phyloP scores from a whole-genome alignment of 2,113 vertebrate species.

The Neopipo cinnamomea region DNA sequence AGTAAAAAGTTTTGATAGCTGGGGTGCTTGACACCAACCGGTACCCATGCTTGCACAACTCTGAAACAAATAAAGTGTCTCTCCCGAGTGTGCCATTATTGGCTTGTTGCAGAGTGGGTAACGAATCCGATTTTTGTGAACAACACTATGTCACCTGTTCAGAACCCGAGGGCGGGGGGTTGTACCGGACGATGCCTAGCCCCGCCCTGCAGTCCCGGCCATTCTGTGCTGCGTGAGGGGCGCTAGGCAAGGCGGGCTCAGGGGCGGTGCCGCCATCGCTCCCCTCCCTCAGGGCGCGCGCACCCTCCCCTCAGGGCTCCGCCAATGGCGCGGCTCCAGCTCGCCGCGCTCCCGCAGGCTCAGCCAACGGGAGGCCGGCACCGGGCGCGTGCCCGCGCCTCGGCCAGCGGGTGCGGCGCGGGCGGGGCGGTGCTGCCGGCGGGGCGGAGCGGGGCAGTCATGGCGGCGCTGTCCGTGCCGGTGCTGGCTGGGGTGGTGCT shows the following conservation, averaged over 20 bases:
- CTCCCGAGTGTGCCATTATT: not conserved
- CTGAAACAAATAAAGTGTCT: not conserved
- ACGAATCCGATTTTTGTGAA: not conserved
- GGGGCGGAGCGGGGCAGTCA: not conserved
- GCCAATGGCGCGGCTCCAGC: conserved; percentile 20
- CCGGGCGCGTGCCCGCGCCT: too few species aligned
- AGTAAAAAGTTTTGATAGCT: not conserved
- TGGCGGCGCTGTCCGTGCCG: conserved; percentile 11
- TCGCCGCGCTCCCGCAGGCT: not conserved
- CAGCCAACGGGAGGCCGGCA: not conserved
- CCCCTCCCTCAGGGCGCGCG: too few species aligned
- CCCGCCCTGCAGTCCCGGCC: too few species aligned
- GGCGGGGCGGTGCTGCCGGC: fast-evolving
- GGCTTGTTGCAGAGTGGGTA: not conserved
- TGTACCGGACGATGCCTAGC: too few species aligned
- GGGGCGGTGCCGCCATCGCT: too few species aligned
- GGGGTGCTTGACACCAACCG: not conserved
- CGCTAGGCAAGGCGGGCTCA: too few species aligned
- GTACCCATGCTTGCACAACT: too few species aligned
- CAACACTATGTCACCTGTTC: too few species aligned
- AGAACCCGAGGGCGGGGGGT: too few species aligned
- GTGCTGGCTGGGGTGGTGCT: not conserved
- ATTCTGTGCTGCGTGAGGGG: too few species aligned
- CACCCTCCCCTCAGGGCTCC: not conserved
- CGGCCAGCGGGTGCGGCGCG: fast-evolving